Conservation (phyloP, 2,113 vertebrate genomes). For the Nymphicus hollandicus region DNA sequence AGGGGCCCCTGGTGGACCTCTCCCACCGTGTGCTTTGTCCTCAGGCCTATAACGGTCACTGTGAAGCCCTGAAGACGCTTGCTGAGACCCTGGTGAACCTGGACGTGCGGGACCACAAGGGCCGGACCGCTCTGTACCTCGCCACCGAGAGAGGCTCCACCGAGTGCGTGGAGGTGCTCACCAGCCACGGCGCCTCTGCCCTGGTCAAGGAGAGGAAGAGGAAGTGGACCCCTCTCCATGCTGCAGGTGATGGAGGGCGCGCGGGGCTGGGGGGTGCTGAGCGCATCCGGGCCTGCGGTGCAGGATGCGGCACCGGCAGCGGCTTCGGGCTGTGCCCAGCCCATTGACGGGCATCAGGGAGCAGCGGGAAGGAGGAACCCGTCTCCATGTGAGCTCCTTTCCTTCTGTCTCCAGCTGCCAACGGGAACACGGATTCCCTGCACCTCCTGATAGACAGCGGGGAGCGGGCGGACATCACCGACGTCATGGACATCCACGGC, state of each 20-base stretch:
- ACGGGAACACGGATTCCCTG: constrained; percentile 90
- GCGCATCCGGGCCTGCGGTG: too few species aligned
- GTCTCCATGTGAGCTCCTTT: fast-evolving
- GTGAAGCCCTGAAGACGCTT: constrained; percentile 90
- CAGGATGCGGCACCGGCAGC: not conserved
- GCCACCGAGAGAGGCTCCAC: constrained; percentile 86
- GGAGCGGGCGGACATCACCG: constrained; percentile 84
- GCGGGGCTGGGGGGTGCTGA: not conserved
- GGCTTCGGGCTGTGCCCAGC: not conserved
- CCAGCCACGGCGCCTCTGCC: constrained; percentile 87
- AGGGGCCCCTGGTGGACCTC: not conserved
- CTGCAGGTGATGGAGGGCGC: constrained; percentile 79
- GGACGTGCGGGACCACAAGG: constrained; percentile 87
- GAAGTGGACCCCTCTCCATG: constrained; percentile 89
- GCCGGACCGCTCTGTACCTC: constrained; percentile 89
- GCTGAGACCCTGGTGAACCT: constrained; percentile 93
- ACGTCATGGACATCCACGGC: constrained; percentile 86
- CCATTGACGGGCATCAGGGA: not conserved
- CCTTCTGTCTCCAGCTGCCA: constrained; percentile 78
- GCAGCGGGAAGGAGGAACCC: not conserved
- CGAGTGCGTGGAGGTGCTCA: constrained; percentile 88
- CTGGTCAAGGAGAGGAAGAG: constrained; percentile 83
- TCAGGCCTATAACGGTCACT: constrained; percentile 94
- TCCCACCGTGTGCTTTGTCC: not conserved
- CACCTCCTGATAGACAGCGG: constrained; percentile 89